Base-by-base conservation (phyloP, 2,113 vertebrate species). In the Podiceps cristatus region DNA sequence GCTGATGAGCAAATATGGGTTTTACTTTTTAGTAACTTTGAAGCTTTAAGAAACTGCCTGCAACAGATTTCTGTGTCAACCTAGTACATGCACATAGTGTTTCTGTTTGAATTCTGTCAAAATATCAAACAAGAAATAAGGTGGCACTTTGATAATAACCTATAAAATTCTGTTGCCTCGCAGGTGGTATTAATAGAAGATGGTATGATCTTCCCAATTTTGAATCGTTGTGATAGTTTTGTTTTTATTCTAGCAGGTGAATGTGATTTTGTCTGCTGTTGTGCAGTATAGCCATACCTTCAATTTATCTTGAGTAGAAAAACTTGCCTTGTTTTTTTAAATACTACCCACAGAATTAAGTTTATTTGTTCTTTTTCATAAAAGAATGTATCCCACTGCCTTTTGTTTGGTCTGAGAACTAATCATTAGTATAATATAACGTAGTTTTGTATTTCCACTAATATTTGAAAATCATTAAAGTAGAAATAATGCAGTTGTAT, bases 21-120 rank as follows among this genome's bases (percentile, higher is more conserved):
- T 81, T 90, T 82, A 50, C 33, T 92, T 90, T 89, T 47, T 67
- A 80, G 18, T 73, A 76, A 42, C 69, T 78, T 86, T 3, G 52
- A 68, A 42, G 14, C 31, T 56, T 92, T 37, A 94, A 86, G 62
- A 89, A 88, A 50, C 45, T 84, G 15, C 18, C 71, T 85, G n/a
- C 22, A 42, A 68, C 4, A 47, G 33, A 80, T 95, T 86, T 84
- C 52, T 88, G 78, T 59, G 42, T 68, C 0, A 4, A 13, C 19
- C 9, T 15, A 18, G 31, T 53, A 18, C 4, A 5, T 74, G n/a
- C 8, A 17, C 0, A 0, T 37, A 22, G 5, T 58, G 13, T 89
- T 93, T 78, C 49, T 95, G 18, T 69, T 94, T 86, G 59, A 60
- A 88, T 10, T 44, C 28, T 91, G 55, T 55, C 78, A 64, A 71